Base-by-base conservation (phyloP, 2,797 vertebrate genomes). In the Lacerta bilineata region DNA sequence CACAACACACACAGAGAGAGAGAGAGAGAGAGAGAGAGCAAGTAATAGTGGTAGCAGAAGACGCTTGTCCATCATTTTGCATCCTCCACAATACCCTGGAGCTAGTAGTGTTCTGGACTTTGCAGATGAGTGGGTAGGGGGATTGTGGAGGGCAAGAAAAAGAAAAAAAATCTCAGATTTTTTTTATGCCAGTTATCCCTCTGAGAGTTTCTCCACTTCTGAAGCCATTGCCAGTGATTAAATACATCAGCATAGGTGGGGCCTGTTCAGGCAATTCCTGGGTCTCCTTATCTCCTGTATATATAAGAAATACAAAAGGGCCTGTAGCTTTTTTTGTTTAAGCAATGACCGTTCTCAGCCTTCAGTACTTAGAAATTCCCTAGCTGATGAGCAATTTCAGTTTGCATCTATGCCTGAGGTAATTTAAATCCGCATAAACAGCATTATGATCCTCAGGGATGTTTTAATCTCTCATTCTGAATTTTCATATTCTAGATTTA, bases 381-480 rank as follows among this genome's bases (percentile, higher is more conserved):
- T 33, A 20, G 29, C 68, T 80, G 83, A 72, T 69, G 43, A 74
- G 39, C 39, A 20, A 74, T 74, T 80, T 59, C 39, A 29, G 3
- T 80, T 36, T 80, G 36, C 66, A 61, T 43, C 68, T 13, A 80
- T 79, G 64, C 33, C 10, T 71, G 43, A 39, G 18, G 25, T 43
- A 79, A 79, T 80, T 84, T 59, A 79, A 84, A 84, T 79, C 82
- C 66, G 43, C 82, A 79, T 5, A 79, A 80, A 72, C 39, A 85
- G 2, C 55, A 66, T 64, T 74, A 36, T 15, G 29, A 5, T 66
- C 50, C 29, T 80, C 27, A 25, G 55, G 39, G 76, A 59, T 77
- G 69, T 55, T 17, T 46, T 74, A 20, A 83, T 78, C 43, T 55
- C 61, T 5, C 72, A 83, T 55, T 36, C 10, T 36, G 43, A 83